Percentiles rank a stretch among this genome's conserved stretches.
phyloP scores from a whole-genome alignment of 1,140 invertebrate genomes.

The Heliconius hewitsoni region DNA sequence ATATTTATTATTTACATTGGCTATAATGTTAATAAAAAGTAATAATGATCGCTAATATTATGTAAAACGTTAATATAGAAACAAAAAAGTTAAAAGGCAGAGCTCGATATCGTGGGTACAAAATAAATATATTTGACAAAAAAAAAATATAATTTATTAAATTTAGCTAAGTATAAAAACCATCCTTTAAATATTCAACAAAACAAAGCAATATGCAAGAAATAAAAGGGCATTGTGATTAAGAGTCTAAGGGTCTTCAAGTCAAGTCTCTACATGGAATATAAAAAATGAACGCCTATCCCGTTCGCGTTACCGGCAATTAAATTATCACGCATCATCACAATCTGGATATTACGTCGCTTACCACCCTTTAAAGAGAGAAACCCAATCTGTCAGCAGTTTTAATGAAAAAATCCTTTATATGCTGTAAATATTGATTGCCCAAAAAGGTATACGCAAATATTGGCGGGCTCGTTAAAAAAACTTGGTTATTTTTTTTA shows the following conservation, averaged over 20 bases:
- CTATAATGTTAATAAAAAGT: too few species aligned
- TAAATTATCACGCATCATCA: conserved; percentile 70
- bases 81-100: too few species aligned
- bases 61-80: too few species aligned
- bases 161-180: background rate
- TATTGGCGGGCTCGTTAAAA: conserved; percentile 21
- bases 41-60: too few species aligned
- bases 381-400: conserved; percentile 19
- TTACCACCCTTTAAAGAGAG: conserved; percentile 21
- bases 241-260: conserved; percentile 2
- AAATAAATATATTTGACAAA: too few species aligned
- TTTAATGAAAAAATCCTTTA: conserved; percentile 24
- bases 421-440: conserved; percentile 25
- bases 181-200: background rate
- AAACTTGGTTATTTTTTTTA: background rate
- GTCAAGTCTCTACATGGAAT: background rate
- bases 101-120: too few species aligned
- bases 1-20: too few species aligned
- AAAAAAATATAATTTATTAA: too few species aligned
- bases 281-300: conserved; percentile 19
- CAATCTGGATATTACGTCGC: conserved; percentile 37
- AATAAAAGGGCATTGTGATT: conserved; percentile 6
- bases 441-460: conserved; percentile 23
- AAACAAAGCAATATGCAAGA: background rate
- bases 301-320: conserved; percentile 48